A percentile compares a stretch with the other conserved stretches of the same genome.
Conservation (phyloP, 2,888 invertebrate species). For the Sphaerophoria taeniata region DNA sequence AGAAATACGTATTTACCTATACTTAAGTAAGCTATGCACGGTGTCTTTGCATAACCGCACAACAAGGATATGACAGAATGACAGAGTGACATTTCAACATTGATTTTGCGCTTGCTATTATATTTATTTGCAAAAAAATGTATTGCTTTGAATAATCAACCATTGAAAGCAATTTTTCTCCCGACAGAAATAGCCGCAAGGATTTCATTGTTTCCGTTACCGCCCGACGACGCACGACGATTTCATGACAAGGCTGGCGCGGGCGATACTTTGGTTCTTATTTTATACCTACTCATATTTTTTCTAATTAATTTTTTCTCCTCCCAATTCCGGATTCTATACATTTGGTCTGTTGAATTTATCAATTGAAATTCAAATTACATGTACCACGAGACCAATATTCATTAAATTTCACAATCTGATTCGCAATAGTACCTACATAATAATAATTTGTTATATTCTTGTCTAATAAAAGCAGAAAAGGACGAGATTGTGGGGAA, state of each 20-base stretch:
- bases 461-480: slow-evolving; percentile 7
- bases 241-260: too few species aligned
- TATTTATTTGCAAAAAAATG: slow-evolving; percentile 9
- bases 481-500: slow-evolving; percentile 26
- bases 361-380: slow-evolving; percentile 46
- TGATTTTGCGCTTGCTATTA: slow-evolving; percentile 54
- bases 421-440: slow-evolving; percentile 39
- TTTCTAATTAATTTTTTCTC: slow-evolving; percentile 60
- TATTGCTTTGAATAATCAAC: slow-evolving; percentile 64
- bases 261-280: slow-evolving; percentile 6
- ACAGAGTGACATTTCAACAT: slow-evolving; percentile 73
- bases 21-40: slow-evolving; percentile 6
- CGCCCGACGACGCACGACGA: not conserved
- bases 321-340: not conserved
- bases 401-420: slow-evolving; percentile 71
- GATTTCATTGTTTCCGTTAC: slow-evolving; percentile 62
- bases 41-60: slow-evolving; percentile 55
- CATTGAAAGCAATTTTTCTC: slow-evolving; percentile 44
- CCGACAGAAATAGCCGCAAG: slow-evolving; percentile 63
- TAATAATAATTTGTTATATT: slow-evolving; percentile 55
- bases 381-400: slow-evolving; percentile 53
- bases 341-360: slow-evolving; percentile 4
- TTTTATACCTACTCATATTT: slow-evolving; percentile 39
- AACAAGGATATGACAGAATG: slow-evolving; percentile 60
- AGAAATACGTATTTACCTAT: not conserved